Base-by-base conservation (phyloP, 2,797 vertebrate species). In the Anisognathus igniventris region DNA sequence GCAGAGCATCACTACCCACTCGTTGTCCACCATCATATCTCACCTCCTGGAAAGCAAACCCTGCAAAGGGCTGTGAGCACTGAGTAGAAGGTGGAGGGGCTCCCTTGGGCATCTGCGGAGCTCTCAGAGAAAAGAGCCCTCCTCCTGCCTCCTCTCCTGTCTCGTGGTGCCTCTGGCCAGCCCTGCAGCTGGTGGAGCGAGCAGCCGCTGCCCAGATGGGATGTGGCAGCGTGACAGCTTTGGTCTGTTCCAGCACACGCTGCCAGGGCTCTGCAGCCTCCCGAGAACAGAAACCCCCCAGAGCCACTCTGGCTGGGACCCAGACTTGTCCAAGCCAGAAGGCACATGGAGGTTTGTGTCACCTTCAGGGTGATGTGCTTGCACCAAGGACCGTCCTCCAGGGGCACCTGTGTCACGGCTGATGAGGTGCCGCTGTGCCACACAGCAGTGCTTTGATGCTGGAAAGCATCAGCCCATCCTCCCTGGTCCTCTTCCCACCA, bases 291-390 rank as follows among this genome's bases (percentile, higher is more conserved):
- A 85, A 79, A 30, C 10, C 66, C 56, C 65, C 53, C 0, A 1
- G 37, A 83, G 68, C 57, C 47, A 91, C 39, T 31, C 35, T 1
- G 2, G 22, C 56, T 66, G 64, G 3, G 3, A 44, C 53, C 47
- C 47, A 62, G 60, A 54, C 0, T 0, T 31, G 42, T 86, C 35
- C 1, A 0, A 70, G 72, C 24, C 27, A 14, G 1, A 3, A 37
- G 40, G 33, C 2, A 2, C 1, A 1, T 30, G 24, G 14, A 79
- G 8, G n/a, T 61, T 62, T 58, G 24, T 79, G 67, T 66, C 75
- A 56, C 71, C 33, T 91, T 87, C 33, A 51, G 71, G 72, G 31
- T 60, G 61, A 64, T 4, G 1, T 65, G 28, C 42, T 76, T n/a
- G 44, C 23, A 60, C 33, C 21, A 30, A 73, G 64, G 35, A 75